Percentiles rank a stretch among this genome's conserved stretches.
These are phyloP conservation scores for Amphiura filiformis DNA, from an alignment of 35 echinoderm and acorn worm species.

Conservation along the genomic window DNA sequence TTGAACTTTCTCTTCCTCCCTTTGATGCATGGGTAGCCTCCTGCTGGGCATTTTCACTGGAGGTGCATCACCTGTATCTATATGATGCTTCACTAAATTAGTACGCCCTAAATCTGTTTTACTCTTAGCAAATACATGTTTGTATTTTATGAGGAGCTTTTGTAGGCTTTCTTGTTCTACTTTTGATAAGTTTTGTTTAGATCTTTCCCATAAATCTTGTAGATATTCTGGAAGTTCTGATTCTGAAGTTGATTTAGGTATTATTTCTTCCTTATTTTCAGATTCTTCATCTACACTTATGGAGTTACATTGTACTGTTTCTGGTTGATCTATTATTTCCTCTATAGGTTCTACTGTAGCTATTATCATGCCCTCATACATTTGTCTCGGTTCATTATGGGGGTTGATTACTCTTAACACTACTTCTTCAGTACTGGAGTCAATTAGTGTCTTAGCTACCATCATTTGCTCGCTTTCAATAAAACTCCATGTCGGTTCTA, in stretches of 20 bases:
- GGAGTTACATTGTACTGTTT: neutral
- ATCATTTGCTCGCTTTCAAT: neutral
- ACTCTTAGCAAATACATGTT: neutral
- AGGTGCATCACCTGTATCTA: neutral
- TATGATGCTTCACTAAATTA: neutral
- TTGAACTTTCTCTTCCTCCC: slow-evolving; percentile 38
- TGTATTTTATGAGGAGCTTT: neutral
- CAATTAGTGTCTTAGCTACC: neutral
- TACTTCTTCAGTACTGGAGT: neutral
- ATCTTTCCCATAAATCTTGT: neutral
- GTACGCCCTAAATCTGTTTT: slow-evolving; percentile 8
- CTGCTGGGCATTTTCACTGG: slow-evolving; percentile 37
- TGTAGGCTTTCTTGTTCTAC: neutral
- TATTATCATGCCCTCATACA: neutral
- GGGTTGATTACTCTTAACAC: neutral
- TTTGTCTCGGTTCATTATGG: neutral
- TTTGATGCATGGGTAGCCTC: slow-evolving; percentile 51
- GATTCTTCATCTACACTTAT: neutral
- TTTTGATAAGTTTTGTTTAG: neutral
- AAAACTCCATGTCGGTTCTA: neutral
- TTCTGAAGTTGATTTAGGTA: neutral
- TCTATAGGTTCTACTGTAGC: neutral
- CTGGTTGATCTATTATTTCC: neutral
- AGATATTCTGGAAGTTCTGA: neutral
- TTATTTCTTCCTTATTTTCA: neutral